A percentile compares a stretch with the other conserved stretches of the same genome.
phyloP scores from a whole-genome alignment of 2,888 invertebrate species.

The Aporophyla nigra region DNA sequence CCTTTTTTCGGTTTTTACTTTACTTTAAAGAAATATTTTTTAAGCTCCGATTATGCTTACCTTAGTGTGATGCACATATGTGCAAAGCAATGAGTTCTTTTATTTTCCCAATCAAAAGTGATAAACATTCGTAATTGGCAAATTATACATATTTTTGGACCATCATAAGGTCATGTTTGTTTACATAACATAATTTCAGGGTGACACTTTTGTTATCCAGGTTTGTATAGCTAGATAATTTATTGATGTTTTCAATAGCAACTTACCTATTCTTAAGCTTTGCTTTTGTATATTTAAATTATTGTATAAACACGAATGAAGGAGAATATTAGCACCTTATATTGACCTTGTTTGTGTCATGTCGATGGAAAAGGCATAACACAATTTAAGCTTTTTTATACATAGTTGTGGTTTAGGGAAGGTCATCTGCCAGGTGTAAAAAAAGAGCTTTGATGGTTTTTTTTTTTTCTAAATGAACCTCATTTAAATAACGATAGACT shows the following conservation, averaged over 20 bases:
- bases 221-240: background rate
- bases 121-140: background rate
- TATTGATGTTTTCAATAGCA: background rate
- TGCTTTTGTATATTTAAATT: background rate
- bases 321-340: background rate
- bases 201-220: slow-evolving; percentile 3
- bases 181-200: slow-evolving; percentile 4
- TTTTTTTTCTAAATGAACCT: background rate
- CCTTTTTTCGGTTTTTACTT: too few relatives aligned
- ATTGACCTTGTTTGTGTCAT: slow-evolving; percentile 26
- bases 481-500: background rate
- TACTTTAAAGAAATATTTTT: too few relatives aligned
- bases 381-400: background rate
- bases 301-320: background rate
- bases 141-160: background rate
- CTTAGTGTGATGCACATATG: too few relatives aligned
- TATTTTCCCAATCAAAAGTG: background rate
- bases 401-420: slow-evolving; percentile 3
- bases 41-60: too few relatives aligned
- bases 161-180: slow-evolving; percentile 18
- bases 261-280: background rate
- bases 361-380: background rate
- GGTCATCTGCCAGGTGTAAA: background rate
- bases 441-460: too few relatives aligned
- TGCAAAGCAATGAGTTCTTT: background rate